Percentiles rank a stretch among this genome's conserved stretches.
These are phyloP conservation scores for Lycia hirtaria DNA, from an alignment of 2,888 invertebrate genomes.

Conservation along the genomic window DNA sequence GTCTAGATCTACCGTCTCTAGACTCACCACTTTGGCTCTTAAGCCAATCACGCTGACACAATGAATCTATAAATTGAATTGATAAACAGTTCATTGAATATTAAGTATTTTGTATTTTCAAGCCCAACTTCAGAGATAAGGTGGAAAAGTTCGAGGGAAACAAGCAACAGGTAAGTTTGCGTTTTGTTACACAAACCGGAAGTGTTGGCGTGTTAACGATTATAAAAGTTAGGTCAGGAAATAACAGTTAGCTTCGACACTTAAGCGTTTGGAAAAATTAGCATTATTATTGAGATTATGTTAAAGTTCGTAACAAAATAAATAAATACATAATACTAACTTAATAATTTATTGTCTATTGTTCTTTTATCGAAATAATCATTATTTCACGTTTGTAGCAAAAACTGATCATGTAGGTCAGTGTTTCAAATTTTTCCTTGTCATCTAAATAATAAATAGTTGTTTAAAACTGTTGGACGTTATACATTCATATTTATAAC, in stretches of 20 bases:
- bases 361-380: too few species aligned
- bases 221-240: conserved; percentile 20
- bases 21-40: conserved; percentile 84
- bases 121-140: conserved; percentile 37
- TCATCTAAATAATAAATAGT: too few species aligned
- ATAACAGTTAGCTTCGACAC: not conserved
- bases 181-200: conserved; percentile 37
- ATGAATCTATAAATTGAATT: conserved; percentile 79
- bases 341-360: too few species aligned
- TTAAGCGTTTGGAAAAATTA: not conserved
- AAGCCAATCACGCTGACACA: conserved; percentile 84
- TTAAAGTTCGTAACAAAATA: too few species aligned
- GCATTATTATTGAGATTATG: not conserved
- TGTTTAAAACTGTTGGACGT: too few species aligned
- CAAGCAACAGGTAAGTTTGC: conserved; percentile 35
- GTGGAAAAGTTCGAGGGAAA: conserved; percentile 30
- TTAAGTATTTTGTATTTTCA: conserved; percentile 41
- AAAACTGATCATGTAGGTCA: too few species aligned
- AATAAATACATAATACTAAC: too few species aligned
- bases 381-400: too few species aligned
- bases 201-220: conserved; percentile 38
- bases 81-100: conserved; percentile 44
- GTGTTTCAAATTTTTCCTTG: too few species aligned
- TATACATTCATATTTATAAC: too few species aligned
- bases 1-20: conserved; percentile 80